These are phyloP conservation scores for Papilio polytes DNA, from an alignment of 1,140 invertebrate species.

Conservation along the genomic window DNA sequence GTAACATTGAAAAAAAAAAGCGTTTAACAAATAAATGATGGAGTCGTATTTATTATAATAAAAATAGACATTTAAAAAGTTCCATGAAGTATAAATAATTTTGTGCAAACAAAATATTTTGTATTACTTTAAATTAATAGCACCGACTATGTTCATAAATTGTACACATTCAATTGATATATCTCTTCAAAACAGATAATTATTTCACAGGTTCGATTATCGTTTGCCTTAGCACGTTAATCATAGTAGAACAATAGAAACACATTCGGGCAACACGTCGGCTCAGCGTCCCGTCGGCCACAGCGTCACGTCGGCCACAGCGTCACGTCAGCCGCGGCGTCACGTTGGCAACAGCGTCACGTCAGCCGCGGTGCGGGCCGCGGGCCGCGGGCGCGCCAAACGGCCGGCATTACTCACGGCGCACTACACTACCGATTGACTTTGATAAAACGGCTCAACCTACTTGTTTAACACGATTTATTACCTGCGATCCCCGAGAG, in stretches of 20 bases:
- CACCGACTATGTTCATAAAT: background rate
- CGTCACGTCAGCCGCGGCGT: background rate
- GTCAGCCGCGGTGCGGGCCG: background rate
- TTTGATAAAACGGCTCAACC: constrained; percentile 82
- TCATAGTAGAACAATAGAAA: constrained; percentile 19
- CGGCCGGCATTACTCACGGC: constrained; percentile 72
- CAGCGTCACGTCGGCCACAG: constrained; percentile 2
- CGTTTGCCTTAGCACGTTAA: constrained; percentile 17
- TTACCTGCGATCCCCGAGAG: constrained; percentile 75
- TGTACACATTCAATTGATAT: background rate
- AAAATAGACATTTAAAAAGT: background rate
- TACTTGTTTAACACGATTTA: constrained; percentile 83
- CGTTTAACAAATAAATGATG: background rate
- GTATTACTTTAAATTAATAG: background rate
- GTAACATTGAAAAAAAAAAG: background rate
- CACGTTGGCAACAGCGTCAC: too few species aligned
- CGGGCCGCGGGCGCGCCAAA: constrained; percentile 42
- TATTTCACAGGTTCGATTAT: constrained; percentile 14
- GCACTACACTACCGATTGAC: constrained; percentile 78
- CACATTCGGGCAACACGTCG: background rate
- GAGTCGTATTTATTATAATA: background rate
- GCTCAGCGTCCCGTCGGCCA: background rate
- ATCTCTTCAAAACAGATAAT: background rate
- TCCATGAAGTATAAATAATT: background rate
- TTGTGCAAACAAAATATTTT: background rate